A percentile compares a stretch with the other conserved stretches of the same genome.
Conservation (phyloP, 2,888 invertebrate species). For the Tipula vernalis region DNA sequence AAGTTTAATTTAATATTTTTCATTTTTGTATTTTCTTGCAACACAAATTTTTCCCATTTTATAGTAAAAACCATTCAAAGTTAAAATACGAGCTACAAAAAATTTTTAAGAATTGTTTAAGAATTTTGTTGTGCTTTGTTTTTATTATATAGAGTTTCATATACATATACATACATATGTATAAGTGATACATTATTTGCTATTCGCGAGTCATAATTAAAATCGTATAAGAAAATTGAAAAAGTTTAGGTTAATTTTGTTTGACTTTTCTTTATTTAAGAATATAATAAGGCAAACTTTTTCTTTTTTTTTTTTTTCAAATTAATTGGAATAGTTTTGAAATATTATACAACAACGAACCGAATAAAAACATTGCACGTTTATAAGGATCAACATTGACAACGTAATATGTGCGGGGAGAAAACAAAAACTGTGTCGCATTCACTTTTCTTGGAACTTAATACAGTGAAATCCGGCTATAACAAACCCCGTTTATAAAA, state of each 20-base stretch:
- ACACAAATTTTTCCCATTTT: neutral
- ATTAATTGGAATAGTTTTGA: constrained; percentile 4
- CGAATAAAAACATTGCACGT: neutral
- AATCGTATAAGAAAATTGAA: neutral
- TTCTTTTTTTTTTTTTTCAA: neutral
- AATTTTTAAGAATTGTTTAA: neutral
- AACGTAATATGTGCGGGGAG: too few species aligned
- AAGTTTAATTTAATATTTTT: neutral
- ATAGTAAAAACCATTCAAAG: neutral
- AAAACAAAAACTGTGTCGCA: too few species aligned
- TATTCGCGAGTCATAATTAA: neutral
- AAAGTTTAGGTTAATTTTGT: neutral
- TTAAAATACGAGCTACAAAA: neutral
- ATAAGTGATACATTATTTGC: neutral
- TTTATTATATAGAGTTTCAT: neutral
- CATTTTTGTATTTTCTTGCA: neutral
- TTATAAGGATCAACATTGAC: too few species aligned
- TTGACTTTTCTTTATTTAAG: neutral
- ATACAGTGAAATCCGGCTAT: too few species aligned
- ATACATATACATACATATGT: neutral
- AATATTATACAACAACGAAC: neutral
- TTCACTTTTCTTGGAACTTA: too few species aligned
- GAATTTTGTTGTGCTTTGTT: neutral
- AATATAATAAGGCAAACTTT: neutral
- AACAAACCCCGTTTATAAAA: too few species aligned